Conservation (phyloP, 2,113 vertebrate genomes). For the Camelus dromedarius region DNA sequence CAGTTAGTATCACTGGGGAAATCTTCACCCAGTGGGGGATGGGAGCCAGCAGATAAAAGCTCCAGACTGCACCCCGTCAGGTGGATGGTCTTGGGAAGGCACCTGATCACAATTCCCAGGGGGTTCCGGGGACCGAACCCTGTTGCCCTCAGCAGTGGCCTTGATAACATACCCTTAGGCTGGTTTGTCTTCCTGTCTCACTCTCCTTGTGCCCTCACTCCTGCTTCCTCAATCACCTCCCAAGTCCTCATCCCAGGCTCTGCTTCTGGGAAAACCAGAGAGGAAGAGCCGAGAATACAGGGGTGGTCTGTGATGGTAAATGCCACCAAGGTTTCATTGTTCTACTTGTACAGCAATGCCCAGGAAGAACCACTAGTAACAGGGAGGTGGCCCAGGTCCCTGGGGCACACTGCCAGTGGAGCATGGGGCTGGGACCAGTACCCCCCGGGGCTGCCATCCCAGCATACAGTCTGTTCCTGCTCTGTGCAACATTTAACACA, state of each 20-base stretch:
- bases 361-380: background rate
- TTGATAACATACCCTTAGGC: background rate
- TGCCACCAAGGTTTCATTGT: background rate
- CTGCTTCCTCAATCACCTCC: background rate
- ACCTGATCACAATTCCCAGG: background rate
- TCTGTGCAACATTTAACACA: accelerated
- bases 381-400: background rate
- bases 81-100: background rate
- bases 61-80: background rate
- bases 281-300: background rate
- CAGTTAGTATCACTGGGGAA: background rate
- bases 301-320: background rate
- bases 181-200: background rate
- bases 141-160: background rate
- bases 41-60: background rate
- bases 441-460: background rate
- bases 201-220: background rate
- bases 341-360: background rate
- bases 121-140: background rate
- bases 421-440: background rate
- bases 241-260: background rate
- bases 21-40: background rate
- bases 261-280: background rate
- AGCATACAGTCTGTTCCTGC: too few relatives aligned
- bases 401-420: too few relatives aligned